Evolutionary conservation across 2,113 vertebrate genomes (phyloP), one percentile per base, ranked within the genome.

Genomic region (Octodon degus): DNA sequence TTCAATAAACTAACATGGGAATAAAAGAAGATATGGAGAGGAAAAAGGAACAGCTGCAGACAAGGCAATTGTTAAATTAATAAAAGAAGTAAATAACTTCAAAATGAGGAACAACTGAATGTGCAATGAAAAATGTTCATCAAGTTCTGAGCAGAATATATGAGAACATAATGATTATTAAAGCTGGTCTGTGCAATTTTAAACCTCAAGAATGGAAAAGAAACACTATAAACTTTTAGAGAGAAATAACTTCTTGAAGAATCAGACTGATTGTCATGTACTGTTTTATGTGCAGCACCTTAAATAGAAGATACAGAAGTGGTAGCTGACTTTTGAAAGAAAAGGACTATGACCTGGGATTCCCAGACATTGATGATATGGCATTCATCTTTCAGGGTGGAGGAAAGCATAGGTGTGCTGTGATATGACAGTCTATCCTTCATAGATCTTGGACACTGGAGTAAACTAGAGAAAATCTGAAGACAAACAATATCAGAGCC

Each of bases 121-220:
- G 53, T 82, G 60, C 60, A 86, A 81, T 6, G 25, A 40, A 14
- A 86, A n/a, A 17, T 40, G 12, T 22, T 76, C 63, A 74, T 50
- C 43, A 55, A 14, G n/a, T 77, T 95, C 94, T 27, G 76, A 82
- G 72, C 50, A 91, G 79, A 94, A 63, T 53, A 27, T 11, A 60
- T 24, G 60, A 83, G 50, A 63, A 30, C 24, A 58, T 14, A 67
- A 32, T 4, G 67, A 24, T 50, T 67, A 25, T 5, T 0, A 37
- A 50, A 5, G n/a, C 4, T 32, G 25, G 60, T 9, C 58, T 72
- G 53, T 43, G 43, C 72, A 86, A 84, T 55, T 86, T 91, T 68
- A 68, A 96, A 22, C 43, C 72, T 65, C 50, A 89, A 76, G 90
- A 93, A 80, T 53, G 40, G 74, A 81, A 84, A 88, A 70, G 82